Percentiles rank a stretch among this genome's conserved stretches.
Conservation (phyloP, 2,888 invertebrate species). For the Andrena flavipes region DNA sequence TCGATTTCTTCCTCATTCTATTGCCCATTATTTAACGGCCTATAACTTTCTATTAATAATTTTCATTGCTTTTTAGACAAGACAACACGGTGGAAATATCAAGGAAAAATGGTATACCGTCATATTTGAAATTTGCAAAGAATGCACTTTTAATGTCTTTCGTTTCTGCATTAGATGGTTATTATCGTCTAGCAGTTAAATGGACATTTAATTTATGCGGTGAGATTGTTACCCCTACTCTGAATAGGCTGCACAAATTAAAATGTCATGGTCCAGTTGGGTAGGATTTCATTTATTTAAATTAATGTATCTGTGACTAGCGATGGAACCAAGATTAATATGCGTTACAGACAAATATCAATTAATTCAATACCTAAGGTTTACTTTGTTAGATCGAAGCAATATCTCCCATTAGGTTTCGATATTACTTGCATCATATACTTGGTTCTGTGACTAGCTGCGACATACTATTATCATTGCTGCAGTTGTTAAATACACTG, state of each 20-base stretch:
- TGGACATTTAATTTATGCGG: slow-evolving; percentile 96
- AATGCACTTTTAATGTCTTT: slow-evolving; percentile 90
- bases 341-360: background rate
- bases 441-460: no score
- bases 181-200: slow-evolving; percentile 93
- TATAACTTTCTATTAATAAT: slow-evolving; percentile 3
- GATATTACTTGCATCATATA: no score
- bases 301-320: background rate
- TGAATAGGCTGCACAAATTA: slow-evolving; percentile 89
- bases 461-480: no score
- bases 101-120: slow-evolving; percentile 91
- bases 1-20: background rate
- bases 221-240: slow-evolving; percentile 92
- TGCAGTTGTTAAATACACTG: no score
- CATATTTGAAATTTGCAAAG: slow-evolving; percentile 90
- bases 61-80: slow-evolving; percentile 81
- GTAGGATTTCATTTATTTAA: slow-evolving; percentile 85
- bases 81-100: slow-evolving; percentile 92
- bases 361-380: background rate
- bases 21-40: background rate
- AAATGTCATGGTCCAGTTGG: slow-evolving; percentile 97
- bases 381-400: background rate
- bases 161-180: slow-evolving; percentile 93
- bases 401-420: no score
- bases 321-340: no score